Evolutionary conservation across 2,888 invertebrate species (phyloP).

Genomic region (Ophion obscuratus): DNA sequence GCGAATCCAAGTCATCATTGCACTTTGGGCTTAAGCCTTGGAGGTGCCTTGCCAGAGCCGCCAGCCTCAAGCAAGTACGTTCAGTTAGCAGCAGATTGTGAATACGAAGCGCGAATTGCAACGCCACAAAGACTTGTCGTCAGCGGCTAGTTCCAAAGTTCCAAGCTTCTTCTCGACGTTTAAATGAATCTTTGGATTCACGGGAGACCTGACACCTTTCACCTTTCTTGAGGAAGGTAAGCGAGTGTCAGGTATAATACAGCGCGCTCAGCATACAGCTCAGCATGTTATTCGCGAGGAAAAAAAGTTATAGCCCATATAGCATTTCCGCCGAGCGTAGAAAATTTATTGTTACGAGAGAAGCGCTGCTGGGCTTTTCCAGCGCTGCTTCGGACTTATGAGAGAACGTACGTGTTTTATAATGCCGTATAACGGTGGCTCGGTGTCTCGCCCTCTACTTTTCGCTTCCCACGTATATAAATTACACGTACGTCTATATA

Average conservation of each 20-base stretch:
- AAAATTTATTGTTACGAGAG: slow-evolving; percentile 63
- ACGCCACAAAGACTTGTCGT: neutral
- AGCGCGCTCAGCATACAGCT: neutral
- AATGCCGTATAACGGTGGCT: slow-evolving; percentile 69
- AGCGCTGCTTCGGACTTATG: slow-evolving; percentile 68
- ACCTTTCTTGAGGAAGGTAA: neutral
- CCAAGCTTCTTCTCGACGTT: neutral
- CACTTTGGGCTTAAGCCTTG: slow-evolving; percentile 48
- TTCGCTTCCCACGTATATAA: slow-evolving; percentile 46
- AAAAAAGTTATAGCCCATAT: slow-evolving; percentile 27
- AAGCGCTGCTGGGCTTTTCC: slow-evolving; percentile 51
- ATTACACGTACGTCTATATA: slow-evolving; percentile 28
- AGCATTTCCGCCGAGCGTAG: slow-evolving; percentile 61
- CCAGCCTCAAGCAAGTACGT: neutral
- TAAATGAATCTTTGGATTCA: neutral
- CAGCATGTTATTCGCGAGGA: neutral
- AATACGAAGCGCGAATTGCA: neutral
- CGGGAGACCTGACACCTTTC: neutral
- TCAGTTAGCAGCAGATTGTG: neutral
- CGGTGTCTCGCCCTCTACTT: slow-evolving; percentile 57
- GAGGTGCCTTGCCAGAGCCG: slow-evolving; percentile 17
- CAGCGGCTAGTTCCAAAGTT: neutral
- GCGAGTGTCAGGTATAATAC: neutral
- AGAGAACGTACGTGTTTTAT: slow-evolving; percentile 69
- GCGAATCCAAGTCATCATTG: neutral